Evolutionary conservation across 2,113 vertebrate species (phyloP), one percentile per base, ranked within the genome.

Genomic region (Albula goreensis): DNA sequence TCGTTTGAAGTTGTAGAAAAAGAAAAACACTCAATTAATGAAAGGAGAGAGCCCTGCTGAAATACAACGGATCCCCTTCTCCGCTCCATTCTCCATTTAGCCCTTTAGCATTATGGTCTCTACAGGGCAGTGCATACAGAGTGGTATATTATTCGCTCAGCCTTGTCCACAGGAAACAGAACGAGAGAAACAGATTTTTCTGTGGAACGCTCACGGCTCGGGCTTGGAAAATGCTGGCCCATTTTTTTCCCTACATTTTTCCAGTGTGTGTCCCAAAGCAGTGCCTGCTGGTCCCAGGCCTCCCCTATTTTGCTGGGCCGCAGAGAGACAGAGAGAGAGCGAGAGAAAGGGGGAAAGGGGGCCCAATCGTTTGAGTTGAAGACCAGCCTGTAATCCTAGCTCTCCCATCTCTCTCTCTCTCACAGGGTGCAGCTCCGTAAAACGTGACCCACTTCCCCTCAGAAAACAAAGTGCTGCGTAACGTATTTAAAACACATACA

Each of bases 111-210:
- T 53, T 63, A 77, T 31, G 79, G 41, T 74, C 13, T 50, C 31
- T 51, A 50, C 83, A 17, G 7, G 50, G 78, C 49, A 7, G 6
- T 84, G 78, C 78, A 19, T 78, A 51, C 63, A 22, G 63, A 56
- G 50, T 52, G 84, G 1, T 31, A 49, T 88, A 66, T 85, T 88
- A 50, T 83, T 85, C 81, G 83, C 83, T 83, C 25, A 25, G 84
- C 56, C 66, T 83, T 77, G 81, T 85, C 70, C 78, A 78, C 74
- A 88, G 84, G 31, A 78, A 56, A 52, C 7, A 50, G 22, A 81
- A 66, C 31, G 88, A 87, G 88, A 85, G 77, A 63, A 87, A 83
- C 85, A 89, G 79, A 87, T 81, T 82, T 79, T 81, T 70, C 22
- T 83, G 70, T 74, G 83, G 49, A 17, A 25, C 12, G 41, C 41